phyloP scores from a whole-genome alignment of 1,140 invertebrate species.

The Capitella teleta region DNA sequence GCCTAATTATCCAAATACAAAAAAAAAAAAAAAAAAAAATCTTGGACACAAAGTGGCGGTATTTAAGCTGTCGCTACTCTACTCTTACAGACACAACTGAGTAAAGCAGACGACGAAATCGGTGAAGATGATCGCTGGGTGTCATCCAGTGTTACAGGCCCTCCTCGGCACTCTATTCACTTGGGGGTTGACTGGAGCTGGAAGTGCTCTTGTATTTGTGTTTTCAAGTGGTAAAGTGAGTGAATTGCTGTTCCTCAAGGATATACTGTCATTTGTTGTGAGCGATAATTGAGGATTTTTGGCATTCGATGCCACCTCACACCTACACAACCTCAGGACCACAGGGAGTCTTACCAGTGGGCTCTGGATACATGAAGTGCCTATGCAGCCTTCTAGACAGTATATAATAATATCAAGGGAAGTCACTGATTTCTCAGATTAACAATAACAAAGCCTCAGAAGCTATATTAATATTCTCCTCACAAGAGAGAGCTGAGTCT shows the following conservation, averaged over 20 bases:
- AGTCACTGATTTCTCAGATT: not conserved
- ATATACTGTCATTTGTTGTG: not conserved
- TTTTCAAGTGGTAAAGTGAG: constrained; percentile 50
- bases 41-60: too few relatives aligned
- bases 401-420: not conserved
- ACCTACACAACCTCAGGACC: not conserved
- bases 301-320: constrained; percentile 25
- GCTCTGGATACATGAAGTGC: not conserved
- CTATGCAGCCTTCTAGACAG: not conserved
- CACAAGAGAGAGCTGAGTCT: too few relatives aligned
- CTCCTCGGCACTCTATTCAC: constrained; percentile 89
- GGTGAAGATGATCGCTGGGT: constrained; percentile 65
- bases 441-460: not conserved
- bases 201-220: constrained; percentile 79
- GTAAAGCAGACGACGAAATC: too few relatives aligned
- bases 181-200: constrained; percentile 89
- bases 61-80: too few relatives aligned
- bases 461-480: not conserved
- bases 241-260: not conserved
- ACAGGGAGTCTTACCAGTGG: constrained; percentile 1
- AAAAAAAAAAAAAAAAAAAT: too few relatives aligned
- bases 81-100: too few relatives aligned
- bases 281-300: constrained; percentile 1
- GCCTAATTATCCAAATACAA: too few relatives aligned
- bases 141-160: constrained; percentile 76